A percentile compares a stretch with the other conserved stretches of the same genome.
phyloP scores from a whole-genome alignment of 2,797 vertebrate species.

The Hylomyscus alleni region DNA sequence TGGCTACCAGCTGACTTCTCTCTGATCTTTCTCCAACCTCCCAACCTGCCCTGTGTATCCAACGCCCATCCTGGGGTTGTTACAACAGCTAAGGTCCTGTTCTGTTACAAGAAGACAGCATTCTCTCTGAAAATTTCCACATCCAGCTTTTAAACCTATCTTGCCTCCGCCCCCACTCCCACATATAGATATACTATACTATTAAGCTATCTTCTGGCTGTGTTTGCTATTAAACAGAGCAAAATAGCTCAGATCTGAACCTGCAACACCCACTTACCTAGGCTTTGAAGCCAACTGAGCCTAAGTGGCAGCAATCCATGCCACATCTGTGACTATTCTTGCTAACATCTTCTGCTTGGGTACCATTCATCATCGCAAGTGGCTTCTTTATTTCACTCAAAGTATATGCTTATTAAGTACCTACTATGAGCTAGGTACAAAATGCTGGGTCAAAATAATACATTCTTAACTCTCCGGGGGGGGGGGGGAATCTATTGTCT shows the following conservation, averaged over 20 bases:
- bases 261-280: neutral
- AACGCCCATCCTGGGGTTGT: neutral
- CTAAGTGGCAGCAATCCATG: neutral
- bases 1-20: neutral
- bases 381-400: neutral
- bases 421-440: neutral
- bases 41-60: neutral
- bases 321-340: neutral
- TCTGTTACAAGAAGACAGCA: neutral
- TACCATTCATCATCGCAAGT: neutral
- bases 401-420: neutral
- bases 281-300: neutral
- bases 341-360: neutral
- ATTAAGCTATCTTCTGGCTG: neutral
- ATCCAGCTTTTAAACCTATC: neutral
- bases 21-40: neutral
- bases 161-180: neutral
- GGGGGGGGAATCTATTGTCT: neutral
- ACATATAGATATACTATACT: neutral
- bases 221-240: neutral
- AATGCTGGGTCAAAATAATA: neutral
- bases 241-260: neutral
- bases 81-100: neutral
- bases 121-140: conserved; percentile 33
- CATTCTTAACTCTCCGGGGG: neutral